A percentile compares a stretch with the other conserved stretches of the same genome.
Evolutionary conservation across 1,140 invertebrate species (phyloP).

Genomic region (Tribolium castaneum): DNA sequence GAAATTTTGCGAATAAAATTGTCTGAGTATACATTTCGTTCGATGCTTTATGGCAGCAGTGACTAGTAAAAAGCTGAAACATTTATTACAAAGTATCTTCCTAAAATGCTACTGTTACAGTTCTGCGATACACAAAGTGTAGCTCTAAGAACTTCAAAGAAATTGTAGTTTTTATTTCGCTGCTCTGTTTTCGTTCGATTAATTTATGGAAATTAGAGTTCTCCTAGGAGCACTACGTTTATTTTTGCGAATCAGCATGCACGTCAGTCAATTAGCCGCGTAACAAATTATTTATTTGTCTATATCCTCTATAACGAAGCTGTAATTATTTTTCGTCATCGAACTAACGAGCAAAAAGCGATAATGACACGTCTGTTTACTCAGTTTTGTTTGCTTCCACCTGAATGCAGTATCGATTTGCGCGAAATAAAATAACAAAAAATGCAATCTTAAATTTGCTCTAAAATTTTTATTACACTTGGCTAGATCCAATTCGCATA

Average conservation of each 20-base stretch:
- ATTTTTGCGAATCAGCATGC: too few species aligned
- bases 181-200: too few species aligned
- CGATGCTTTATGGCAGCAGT: background rate
- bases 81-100: background rate
- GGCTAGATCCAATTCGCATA: background rate
- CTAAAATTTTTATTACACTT: background rate
- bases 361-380: background rate
- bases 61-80: background rate
- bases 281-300: background rate
- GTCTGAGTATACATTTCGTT: background rate
- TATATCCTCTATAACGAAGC: background rate
- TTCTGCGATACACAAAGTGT: background rate
- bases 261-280: background rate
- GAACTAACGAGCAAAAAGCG: background rate
- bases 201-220: too few species aligned
- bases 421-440: background rate
- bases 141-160: background rate
- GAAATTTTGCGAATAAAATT: background rate
- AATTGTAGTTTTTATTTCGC: background rate
- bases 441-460: background rate
- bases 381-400: background rate
- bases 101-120: background rate
- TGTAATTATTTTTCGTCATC: background rate
- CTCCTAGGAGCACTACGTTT: too few species aligned
- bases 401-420: background rate